Conservation (phyloP, 1,140 invertebrate genomes). For the Ganaspis sp. region DNA sequence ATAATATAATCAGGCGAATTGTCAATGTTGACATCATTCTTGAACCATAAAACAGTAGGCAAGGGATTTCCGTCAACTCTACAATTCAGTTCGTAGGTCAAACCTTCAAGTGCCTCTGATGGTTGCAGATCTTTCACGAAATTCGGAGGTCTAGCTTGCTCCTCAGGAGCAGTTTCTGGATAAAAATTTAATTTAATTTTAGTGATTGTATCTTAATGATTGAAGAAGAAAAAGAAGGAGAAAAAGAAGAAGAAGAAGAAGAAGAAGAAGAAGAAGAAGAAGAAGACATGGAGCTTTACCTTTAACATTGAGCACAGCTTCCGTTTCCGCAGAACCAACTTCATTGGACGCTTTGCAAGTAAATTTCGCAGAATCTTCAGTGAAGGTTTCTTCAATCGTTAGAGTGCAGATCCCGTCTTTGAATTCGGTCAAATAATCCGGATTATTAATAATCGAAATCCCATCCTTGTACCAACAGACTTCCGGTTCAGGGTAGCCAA, state of each 20-base stretch:
- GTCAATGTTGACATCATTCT: slow-evolving; percentile 84
- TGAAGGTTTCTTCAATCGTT: slow-evolving; percentile 87
- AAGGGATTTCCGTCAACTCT: slow-evolving; percentile 85
- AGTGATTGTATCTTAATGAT: too few relatives aligned
- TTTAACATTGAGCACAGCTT: slow-evolving; percentile 85
- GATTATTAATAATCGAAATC: slow-evolving; percentile 81
- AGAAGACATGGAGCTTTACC: too few relatives aligned
- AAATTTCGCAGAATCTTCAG: slow-evolving; percentile 89
- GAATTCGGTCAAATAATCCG: slow-evolving; percentile 81
- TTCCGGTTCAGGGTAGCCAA: slow-evolving; percentile 78
- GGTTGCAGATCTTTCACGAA: slow-evolving; percentile 82
- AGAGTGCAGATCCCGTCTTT: slow-evolving; percentile 79
- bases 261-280: too few relatives aligned
- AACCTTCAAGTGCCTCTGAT: slow-evolving; percentile 81
- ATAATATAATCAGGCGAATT: slow-evolving; percentile 83
- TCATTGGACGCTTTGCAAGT: slow-evolving; percentile 84
- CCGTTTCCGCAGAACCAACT: slow-evolving; percentile 83
- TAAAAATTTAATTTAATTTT: slow-evolving; percentile 14
- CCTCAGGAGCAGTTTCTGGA: slow-evolving; percentile 81
- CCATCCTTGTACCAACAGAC: slow-evolving; percentile 85
- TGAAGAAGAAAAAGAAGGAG: too few relatives aligned
- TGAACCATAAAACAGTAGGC: slow-evolving; percentile 88
- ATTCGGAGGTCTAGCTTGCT: slow-evolving; percentile 80
- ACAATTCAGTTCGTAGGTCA: slow-evolving; percentile 82
- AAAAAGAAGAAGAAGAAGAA: too few relatives aligned